A percentile compares a stretch with the other conserved stretches of the same genome.
Conservation (phyloP, 2,113 vertebrate species). For the Anoplopoma fimbria region DNA sequence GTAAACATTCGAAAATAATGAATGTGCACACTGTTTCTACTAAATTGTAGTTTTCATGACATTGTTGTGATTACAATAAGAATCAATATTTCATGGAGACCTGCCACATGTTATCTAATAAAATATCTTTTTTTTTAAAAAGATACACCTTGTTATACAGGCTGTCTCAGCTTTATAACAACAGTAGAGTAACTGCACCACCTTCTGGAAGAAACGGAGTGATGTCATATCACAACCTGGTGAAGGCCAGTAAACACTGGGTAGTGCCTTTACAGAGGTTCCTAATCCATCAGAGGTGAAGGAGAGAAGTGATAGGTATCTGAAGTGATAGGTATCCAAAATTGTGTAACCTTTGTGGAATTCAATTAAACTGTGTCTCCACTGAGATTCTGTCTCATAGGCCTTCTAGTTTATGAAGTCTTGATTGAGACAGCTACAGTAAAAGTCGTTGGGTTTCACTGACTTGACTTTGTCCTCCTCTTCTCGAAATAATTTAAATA, state of each 20-base stretch:
- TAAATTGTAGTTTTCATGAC: not conserved
- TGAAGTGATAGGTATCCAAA: not conserved
- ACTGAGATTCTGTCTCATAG: not conserved
- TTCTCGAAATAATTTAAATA: not conserved
- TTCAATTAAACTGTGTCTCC: not conserved
- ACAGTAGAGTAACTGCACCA: slow-evolving; percentile 43
- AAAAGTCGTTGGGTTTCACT: not conserved
- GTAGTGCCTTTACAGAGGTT: not conserved
- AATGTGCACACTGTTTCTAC: not conserved
- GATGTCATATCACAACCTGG: not conserved
- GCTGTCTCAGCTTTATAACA: not conserved
- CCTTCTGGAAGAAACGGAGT: slow-evolving; percentile 48
- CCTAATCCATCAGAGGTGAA: not conserved
- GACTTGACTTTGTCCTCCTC: not conserved
- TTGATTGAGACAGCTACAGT: not conserved
- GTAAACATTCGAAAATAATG: not conserved
- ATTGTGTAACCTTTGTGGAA: not conserved
- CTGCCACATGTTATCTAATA: slow-evolving; percentile 1
- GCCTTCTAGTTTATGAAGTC: not conserved
- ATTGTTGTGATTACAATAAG: not conserved
- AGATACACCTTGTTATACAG: not conserved
- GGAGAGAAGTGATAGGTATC: no score
- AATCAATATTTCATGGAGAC: not conserved
- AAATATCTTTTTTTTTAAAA: not conserved
- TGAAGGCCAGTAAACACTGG: not conserved